phyloP scores from a whole-genome alignment of 1,140 invertebrate genomes.

The Zaprionus tsacasi region DNA sequence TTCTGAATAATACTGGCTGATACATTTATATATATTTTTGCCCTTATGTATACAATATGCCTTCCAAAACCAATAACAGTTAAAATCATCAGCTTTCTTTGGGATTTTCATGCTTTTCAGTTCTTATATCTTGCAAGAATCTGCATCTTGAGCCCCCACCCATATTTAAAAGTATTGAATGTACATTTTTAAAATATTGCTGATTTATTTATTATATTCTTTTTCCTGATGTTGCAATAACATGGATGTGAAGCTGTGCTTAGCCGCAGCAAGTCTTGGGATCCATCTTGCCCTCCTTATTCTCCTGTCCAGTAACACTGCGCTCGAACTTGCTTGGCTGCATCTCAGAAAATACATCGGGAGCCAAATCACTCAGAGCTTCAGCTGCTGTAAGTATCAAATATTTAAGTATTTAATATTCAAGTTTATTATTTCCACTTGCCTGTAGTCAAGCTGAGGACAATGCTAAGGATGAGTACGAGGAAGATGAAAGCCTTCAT shows the following conservation, averaged over 20 bases:
- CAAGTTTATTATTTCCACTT: conserved; percentile 3
- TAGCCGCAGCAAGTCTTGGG: conserved; percentile 62
- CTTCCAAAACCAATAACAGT: too few relatives aligned
- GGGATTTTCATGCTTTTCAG: too few relatives aligned
- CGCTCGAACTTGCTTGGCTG: conserved; percentile 11
- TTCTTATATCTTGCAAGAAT: not conserved
- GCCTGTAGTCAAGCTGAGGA: conserved; percentile 49
- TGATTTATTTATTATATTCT: conserved; percentile 61
- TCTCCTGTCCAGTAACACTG: not conserved
- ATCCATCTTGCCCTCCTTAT: conserved; percentile 3
- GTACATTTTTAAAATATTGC: conserved; percentile 49
- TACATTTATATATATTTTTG: too few relatives aligned
- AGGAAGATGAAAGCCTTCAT: conserved; percentile 56
- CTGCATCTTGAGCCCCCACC: not conserved
- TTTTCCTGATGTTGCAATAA: conserved; percentile 14
- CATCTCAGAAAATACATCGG: not conserved
- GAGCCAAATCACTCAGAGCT: not conserved
- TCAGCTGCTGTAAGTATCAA: not conserved
- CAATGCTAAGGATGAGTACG: conserved; percentile 47
- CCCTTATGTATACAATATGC: too few relatives aligned
- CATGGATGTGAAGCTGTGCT: not conserved
- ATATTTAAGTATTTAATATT: not conserved
- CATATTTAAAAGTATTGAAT: not conserved
- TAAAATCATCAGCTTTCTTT: too few relatives aligned
- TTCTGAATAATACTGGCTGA: not conserved